Evolutionary conservation across 2,888 invertebrate species (phyloP).

Genomic region (Synanthedon vespiformis): DNA sequence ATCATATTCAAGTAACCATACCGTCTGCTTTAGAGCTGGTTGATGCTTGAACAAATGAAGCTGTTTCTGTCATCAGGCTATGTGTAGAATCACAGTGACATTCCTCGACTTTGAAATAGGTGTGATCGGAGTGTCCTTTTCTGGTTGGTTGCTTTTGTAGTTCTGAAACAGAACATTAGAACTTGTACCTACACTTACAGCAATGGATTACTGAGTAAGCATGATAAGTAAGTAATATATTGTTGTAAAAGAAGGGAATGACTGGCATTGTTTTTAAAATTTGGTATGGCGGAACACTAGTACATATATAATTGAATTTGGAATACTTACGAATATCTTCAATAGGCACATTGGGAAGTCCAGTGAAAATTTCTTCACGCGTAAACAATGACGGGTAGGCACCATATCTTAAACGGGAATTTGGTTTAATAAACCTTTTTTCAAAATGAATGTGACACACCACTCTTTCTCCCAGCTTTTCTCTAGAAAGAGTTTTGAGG

Average conservation of each 20-base stretch:
- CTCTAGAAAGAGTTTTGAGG: too few species aligned
- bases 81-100: not conserved
- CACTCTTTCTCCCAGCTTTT: too few species aligned
- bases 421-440: too few species aligned
- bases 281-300: not conserved
- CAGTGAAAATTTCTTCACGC: too few species aligned
- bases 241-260: not conserved
- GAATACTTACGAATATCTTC: not conserved
- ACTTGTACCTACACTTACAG: not conserved
- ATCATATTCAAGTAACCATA: too few species aligned
- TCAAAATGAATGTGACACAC: too few species aligned
- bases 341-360: not conserved
- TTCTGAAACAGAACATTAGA: not conserved
- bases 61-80: too few species aligned
- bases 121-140: not conserved
- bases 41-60: too few species aligned
- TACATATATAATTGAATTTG: not conserved
- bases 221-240: not conserved
- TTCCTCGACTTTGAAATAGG: not conserved
- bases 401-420: too few species aligned
- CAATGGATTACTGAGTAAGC: not conserved
- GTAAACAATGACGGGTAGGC: too few species aligned
- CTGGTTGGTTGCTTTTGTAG: not conserved
- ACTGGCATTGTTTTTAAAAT: not conserved
- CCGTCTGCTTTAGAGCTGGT: too few species aligned